phyloP scores from a whole-genome alignment of 2,888 invertebrate species.

The Diaperis boleti region DNA sequence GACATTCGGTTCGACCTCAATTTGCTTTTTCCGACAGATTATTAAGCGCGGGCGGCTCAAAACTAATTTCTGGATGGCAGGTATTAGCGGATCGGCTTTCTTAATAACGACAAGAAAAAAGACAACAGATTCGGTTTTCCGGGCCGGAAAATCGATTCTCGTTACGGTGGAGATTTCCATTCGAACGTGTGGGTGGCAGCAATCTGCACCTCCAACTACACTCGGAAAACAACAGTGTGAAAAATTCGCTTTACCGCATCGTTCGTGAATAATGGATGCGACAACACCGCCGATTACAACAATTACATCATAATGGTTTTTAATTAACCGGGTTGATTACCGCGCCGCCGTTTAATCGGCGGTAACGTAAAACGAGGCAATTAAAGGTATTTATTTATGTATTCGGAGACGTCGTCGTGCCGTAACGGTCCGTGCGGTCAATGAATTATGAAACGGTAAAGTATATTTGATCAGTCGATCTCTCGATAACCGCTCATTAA shows the following conservation, averaged over 20 bases:
- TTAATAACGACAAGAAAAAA: constrained; percentile 27
- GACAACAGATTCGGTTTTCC: constrained; percentile 14
- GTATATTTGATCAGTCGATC: constrained; percentile 64
- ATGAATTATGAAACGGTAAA: constrained; percentile 51
- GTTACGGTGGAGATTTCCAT: not conserved
- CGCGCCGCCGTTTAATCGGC: constrained; percentile 43
- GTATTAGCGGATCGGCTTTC: constrained; percentile 31
- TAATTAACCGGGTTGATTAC: constrained; percentile 54
- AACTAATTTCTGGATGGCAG: constrained; percentile 34
- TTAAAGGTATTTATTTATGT: constrained; percentile 54
- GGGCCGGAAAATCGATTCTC: constrained; percentile 2
- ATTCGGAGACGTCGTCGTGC: constrained; percentile 53
- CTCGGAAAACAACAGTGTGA: not conserved
- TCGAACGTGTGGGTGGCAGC: constrained; percentile 4
- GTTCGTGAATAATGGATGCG: constrained; percentile 10
- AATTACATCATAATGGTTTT: constrained; percentile 49
- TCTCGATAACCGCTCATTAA: constrained; percentile 64
- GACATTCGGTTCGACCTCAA: constrained; percentile 36
- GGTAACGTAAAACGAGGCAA: constrained; percentile 48
- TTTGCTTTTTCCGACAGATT: constrained; percentile 43
- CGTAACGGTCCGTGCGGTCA: constrained; percentile 56
- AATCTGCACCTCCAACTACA: not conserved
- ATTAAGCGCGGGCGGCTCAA: constrained; percentile 30
- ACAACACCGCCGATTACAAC: constrained; percentile 29
- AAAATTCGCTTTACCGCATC: too few relatives aligned